Evolutionary conservation across 2,113 vertebrate species (phyloP).

Genomic region (Epinephelus moara): DNA sequence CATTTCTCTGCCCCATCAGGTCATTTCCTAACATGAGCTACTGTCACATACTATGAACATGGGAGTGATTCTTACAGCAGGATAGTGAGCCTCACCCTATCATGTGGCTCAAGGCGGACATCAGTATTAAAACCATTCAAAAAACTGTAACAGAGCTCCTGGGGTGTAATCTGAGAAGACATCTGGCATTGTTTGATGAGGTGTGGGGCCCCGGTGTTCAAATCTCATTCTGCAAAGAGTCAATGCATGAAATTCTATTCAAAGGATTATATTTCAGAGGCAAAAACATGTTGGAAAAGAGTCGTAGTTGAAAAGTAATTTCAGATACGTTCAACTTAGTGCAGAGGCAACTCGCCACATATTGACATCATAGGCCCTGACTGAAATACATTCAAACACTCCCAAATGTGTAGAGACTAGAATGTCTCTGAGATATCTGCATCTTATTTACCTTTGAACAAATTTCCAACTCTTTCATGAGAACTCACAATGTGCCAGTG

Average conservation of each 20-base stretch:
- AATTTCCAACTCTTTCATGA: no score
- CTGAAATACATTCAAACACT: no score
- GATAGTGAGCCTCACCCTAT: not conserved
- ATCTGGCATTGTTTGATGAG: constrained; percentile 18
- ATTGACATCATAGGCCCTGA: no score
- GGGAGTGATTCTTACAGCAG: not conserved
- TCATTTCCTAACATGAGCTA: not conserved
- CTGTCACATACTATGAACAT: not conserved
- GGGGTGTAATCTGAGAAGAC: constrained; percentile 28
- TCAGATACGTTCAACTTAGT: not conserved
- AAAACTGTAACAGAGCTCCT: constrained; percentile 16
- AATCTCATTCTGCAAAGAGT: not conserved
- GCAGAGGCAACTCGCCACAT: not conserved
- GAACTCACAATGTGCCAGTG: no score
- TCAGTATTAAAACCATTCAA: not conserved
- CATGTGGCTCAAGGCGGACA: not conserved
- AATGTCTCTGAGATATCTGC: no score
- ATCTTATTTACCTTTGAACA: no score
- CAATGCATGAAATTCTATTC: not conserved
- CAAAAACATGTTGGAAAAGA: not conserved
- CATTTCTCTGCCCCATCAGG: not conserved
- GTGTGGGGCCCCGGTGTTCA: not conserved
- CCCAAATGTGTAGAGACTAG: no score
- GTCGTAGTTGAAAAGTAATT: not conserved
- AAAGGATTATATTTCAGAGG: not conserved